Evolutionary conservation across 2,888 invertebrate species (phyloP).

Genomic region (Tethea ocularis): DNA sequence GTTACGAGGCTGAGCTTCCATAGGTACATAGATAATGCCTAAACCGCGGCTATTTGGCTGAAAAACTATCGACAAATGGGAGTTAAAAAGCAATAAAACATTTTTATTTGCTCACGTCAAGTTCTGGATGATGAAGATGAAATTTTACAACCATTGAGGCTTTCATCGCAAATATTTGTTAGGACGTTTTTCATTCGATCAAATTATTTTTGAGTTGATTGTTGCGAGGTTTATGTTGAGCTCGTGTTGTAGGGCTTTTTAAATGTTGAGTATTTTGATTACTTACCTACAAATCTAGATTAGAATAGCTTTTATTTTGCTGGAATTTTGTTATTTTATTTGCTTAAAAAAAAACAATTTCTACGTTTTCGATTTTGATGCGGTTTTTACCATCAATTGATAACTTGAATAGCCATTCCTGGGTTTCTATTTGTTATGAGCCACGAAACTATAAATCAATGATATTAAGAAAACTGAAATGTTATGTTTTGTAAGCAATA

Average conservation of each 20-base stretch:
- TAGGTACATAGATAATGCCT: constrained; percentile 35
- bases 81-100: constrained; percentile 56
- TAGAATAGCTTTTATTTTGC: too few relatives aligned
- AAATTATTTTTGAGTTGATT: constrained; percentile 49
- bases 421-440: too few relatives aligned
- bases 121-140: constrained; percentile 51
- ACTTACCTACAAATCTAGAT: too few relatives aligned
- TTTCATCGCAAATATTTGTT: constrained; percentile 58
- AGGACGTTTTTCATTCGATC: constrained; percentile 42
- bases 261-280: background rate
- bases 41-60: constrained; percentile 40
- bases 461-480: too few relatives aligned
- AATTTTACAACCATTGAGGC: constrained; percentile 56
- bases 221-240: constrained; percentile 27
- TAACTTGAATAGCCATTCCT: too few relatives aligned
- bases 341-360: too few relatives aligned
- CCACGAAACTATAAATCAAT: too few relatives aligned
- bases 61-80: constrained; percentile 44
- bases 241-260: constrained; percentile 7
- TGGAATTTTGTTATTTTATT: too few relatives aligned
- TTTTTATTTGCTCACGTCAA: constrained; percentile 58
- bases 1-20: constrained; percentile 51
- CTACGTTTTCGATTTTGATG: too few relatives aligned
- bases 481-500: too few relatives aligned
- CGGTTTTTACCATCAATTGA: too few relatives aligned